phyloP scores from a whole-genome alignment of 2,888 invertebrate genomes.

The Aromia moschata region DNA sequence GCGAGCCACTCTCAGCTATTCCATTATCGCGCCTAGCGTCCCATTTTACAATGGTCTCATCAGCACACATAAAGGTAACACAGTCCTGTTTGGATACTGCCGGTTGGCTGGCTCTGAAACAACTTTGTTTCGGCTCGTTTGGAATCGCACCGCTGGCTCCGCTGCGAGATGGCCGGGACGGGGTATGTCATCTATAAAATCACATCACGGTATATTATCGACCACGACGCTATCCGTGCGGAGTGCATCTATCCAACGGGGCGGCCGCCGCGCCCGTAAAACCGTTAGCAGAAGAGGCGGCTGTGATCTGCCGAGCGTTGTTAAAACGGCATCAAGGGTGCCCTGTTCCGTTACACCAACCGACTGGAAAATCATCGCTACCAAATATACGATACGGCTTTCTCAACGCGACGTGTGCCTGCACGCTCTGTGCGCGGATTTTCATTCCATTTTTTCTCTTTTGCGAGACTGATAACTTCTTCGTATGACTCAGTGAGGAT shows the following conservation, averaged over 20 bases:
- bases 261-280: conserved; percentile 42
- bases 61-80: conserved; percentile 39
- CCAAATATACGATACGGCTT: conserved; percentile 48
- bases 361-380: conserved; percentile 57
- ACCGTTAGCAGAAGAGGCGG: conserved; percentile 44
- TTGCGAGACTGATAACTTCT: too few species aligned
- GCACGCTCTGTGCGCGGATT: too few species aligned
- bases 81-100: conserved; percentile 38
- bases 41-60: conserved; percentile 36
- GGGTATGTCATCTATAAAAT: conserved; percentile 61
- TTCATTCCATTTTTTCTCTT: too few species aligned
- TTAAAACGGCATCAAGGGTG: conserved; percentile 48
- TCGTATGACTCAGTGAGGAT: too few species aligned
- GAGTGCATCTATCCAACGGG: conserved; percentile 41
- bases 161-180: conserved; percentile 46
- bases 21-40: conserved; percentile 29
- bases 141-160: conserved; percentile 53
- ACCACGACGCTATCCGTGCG: conserved; percentile 49
- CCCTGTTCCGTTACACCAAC: conserved; percentile 53
- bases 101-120: conserved; percentile 44
- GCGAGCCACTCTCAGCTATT: conserved; percentile 10
- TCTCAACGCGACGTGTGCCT: conserved; percentile 35
- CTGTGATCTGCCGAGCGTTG: conserved; percentile 60
- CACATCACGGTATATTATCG: conserved; percentile 60
- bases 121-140: conserved; percentile 58